Conservation (phyloP, 2,113 vertebrate species). For the Antechinus flavipes region DNA sequence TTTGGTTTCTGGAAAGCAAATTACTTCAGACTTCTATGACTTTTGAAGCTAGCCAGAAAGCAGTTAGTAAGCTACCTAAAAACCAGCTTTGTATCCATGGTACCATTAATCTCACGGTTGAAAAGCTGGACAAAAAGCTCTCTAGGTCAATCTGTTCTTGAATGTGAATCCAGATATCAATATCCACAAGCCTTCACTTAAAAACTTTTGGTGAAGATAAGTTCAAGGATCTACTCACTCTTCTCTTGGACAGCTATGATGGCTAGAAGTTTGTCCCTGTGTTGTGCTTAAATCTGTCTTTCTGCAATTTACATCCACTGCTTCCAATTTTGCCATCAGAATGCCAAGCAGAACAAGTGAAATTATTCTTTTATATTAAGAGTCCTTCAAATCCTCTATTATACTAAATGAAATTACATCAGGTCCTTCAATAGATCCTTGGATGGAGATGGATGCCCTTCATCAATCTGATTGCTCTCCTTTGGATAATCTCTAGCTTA, state of each 20-base stretch:
- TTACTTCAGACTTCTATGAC: background rate
- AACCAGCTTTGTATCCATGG: background rate
- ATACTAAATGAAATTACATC: background rate
- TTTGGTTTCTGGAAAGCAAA: background rate
- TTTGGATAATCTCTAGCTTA: background rate
- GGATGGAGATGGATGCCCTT: background rate
- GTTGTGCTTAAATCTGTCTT: background rate
- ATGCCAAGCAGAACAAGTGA: background rate
- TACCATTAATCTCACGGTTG: background rate
- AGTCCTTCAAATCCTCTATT: background rate
- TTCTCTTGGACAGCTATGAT: background rate
- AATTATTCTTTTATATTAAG: background rate
- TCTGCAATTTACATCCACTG: background rate
- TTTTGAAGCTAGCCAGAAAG: background rate
- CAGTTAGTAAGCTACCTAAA: background rate
- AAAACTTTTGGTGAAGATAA: background rate
- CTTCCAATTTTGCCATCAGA: background rate
- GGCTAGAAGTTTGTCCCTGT: background rate
- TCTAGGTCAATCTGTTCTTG: background rate
- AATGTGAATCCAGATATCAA: background rate
- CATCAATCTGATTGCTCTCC: background rate
- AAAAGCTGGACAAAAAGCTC: background rate
- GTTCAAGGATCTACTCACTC: background rate
- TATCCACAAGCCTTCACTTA: background rate
- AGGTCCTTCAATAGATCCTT: background rate